A percentile compares a stretch with the other conserved stretches of the same genome.
Conservation (phyloP, 1,140 invertebrate genomes). For the Drosophila subobscura region DNA sequence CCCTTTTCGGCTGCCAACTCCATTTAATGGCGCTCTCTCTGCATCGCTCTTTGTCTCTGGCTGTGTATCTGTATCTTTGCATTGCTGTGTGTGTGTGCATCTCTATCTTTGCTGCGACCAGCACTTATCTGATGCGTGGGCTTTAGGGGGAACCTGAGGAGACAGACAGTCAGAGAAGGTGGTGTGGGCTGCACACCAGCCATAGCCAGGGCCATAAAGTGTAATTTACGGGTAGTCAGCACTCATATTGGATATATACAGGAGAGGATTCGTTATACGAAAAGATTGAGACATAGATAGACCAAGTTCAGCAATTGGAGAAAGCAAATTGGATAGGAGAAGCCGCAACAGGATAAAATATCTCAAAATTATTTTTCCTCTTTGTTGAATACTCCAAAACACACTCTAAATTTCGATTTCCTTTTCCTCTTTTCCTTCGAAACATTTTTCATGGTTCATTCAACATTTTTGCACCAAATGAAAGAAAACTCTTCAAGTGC, state of each 20-base stretch:
- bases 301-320: background rate
- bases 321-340: background rate
- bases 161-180: background rate
- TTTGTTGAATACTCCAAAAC: no score
- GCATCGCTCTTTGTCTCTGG: conserved; percentile 35
- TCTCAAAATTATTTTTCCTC: background rate
- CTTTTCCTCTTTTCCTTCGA: background rate
- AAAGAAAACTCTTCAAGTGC: conserved; percentile 67
- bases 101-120: conserved; percentile 43
- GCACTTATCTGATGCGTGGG: conserved; percentile 58
- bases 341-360: background rate
- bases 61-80: conserved; percentile 42
- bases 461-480: conserved; percentile 72
- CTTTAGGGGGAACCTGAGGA: background rate
- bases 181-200: background rate
- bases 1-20: conserved; percentile 52
- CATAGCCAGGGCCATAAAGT: conserved; percentile 29
- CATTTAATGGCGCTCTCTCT: conserved; percentile 65
- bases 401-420: background rate
- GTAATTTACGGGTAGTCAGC: conserved; percentile 24
- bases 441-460: conserved; percentile 52
- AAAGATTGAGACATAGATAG: conserved; percentile 9
- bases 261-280: no score
- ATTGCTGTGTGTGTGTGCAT: conserved; percentile 27
- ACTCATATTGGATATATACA: background rate